These are phyloP conservation scores for Platycheirus rosarum DNA, from an alignment of 2,888 invertebrate genomes.

Conservation along the genomic window DNA sequence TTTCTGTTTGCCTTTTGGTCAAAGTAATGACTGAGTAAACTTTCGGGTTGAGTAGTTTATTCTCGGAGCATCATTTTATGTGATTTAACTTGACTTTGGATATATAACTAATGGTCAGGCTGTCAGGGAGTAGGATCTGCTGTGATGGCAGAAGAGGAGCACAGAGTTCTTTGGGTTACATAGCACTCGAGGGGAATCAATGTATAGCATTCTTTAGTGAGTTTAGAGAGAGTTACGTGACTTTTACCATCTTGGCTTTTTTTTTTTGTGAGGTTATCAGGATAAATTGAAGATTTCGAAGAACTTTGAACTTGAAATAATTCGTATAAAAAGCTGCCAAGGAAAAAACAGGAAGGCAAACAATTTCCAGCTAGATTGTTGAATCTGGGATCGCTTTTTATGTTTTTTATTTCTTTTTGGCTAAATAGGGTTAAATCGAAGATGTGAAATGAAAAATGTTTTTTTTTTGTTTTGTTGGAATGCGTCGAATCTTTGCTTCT, in stretches of 20 bases:
- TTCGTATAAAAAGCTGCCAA: neutral
- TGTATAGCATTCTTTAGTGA: constrained; percentile 31
- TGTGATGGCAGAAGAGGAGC: constrained; percentile 14
- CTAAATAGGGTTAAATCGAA: no score
- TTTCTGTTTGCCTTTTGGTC: constrained; percentile 65
- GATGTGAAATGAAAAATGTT: constrained; percentile 39
- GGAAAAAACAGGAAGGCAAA: neutral
- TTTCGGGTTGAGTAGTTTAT: constrained; percentile 72
- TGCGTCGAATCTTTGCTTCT: constrained; percentile 23
- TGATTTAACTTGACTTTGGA: constrained; percentile 69
- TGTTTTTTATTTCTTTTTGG: constrained; percentile 10
- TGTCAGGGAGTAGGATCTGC: no score
- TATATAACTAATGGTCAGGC: no score
- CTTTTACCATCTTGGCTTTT: constrained; percentile 28
- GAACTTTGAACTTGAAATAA: constrained; percentile 61
- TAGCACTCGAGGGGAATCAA: constrained; percentile 46
- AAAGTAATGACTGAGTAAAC: constrained; percentile 73
- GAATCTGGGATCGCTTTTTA: neutral
- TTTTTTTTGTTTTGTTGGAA: no score
- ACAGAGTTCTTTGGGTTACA: constrained; percentile 41
- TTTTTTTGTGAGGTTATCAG: neutral
- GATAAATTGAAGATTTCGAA: constrained; percentile 17
- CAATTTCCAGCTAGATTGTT: neutral
- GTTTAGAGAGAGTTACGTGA: constrained; percentile 58
- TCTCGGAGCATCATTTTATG: no score